Base-by-base conservation (phyloP, 2,797 vertebrate species). In the Psittacula echo region DNA sequence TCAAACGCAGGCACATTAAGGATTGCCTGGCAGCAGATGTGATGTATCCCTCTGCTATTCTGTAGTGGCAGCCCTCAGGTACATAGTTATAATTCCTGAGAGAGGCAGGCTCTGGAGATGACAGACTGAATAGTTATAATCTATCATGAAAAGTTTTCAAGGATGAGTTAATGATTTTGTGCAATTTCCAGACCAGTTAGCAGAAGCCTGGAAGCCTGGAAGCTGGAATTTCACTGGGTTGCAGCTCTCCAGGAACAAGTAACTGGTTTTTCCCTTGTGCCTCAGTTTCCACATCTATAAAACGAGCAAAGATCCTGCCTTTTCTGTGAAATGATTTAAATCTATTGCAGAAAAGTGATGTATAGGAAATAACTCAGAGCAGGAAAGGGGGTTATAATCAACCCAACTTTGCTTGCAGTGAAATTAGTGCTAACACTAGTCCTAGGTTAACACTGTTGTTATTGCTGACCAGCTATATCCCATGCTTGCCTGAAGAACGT, bases 151-250 rank as follows among this genome's bases (percentile, higher is more conserved):
- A 92, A 87, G 85, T 75, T 81, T 84, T 90, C 91, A 95, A 96
- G 89, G 87, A 75, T 92, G 79, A 75, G 80, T 93, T 94, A 93
- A 95, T 93, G 91, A 87, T 92, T 96, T 76, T 48, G 66, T 87
- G 62, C 58, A 29, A 78, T 93, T 91, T 92, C 85, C 92, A 94
- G 70, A 58, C 51, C 76, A 84, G 82, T 89, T 92, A 85, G 58
- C 39, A 65, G 51, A 51, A 90, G 70, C 60, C 68, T 12, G 27
- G 64, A 64, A 79, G 32, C 26, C 44, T 75, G 68, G 92, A 51
- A 80, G 44, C 39, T 5, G 5, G 81, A 71, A n/a, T 66, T 85
- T 80, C 32, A 73, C 73, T 19, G 18, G 73, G 45, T 39, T 80
- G 29, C 56, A 77, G 65, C n/a, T 89, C 56, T 71, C 37, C 62